phyloP scores from a whole-genome alignment of 2,797 vertebrate genomes.

The Enteromius argenteus region DNA sequence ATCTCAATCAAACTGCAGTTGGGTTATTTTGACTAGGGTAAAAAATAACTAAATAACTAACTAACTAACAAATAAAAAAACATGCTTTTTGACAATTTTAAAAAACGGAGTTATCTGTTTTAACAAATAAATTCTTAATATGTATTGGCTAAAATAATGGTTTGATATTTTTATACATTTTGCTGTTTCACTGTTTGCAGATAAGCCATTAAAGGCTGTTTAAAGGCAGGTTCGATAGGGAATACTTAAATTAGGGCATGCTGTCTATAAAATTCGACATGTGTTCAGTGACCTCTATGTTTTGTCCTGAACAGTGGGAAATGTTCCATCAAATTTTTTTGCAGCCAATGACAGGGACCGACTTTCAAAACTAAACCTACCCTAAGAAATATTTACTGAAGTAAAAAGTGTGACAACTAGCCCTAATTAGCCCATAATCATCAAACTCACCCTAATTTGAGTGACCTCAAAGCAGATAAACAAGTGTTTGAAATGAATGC shows the following conservation, averaged over 20 bases:
- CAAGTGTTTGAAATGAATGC: conserved; percentile 15
- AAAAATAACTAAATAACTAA: too few species aligned
- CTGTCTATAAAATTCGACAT: conserved; percentile 2
- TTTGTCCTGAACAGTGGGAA: neutral
- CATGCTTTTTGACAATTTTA: too few species aligned
- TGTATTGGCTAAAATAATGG: neutral
- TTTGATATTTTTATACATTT: neutral
- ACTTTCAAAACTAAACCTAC: neutral
- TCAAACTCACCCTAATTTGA: neutral
- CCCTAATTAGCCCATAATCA: neutral
- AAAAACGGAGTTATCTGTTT: too few species aligned
- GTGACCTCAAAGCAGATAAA: conserved; percentile 33
- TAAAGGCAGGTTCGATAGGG: neutral
- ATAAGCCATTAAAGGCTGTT: neutral
- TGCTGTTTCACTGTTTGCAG: neutral
- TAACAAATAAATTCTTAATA: neutral
- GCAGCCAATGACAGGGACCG: neutral
- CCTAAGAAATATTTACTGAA: neutral
- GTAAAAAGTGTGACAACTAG: neutral
- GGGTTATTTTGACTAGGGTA: too few species aligned
- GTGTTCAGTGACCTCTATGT: conserved; percentile 3
- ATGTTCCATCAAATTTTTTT: neutral
- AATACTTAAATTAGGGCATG: neutral
- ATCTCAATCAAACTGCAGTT: too few species aligned
- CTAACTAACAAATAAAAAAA: too few species aligned